Percentiles rank a stretch among this genome's conserved stretches.
Conservation (phyloP, 2,888 invertebrate species). For the Gandaritis pyraliata region DNA sequence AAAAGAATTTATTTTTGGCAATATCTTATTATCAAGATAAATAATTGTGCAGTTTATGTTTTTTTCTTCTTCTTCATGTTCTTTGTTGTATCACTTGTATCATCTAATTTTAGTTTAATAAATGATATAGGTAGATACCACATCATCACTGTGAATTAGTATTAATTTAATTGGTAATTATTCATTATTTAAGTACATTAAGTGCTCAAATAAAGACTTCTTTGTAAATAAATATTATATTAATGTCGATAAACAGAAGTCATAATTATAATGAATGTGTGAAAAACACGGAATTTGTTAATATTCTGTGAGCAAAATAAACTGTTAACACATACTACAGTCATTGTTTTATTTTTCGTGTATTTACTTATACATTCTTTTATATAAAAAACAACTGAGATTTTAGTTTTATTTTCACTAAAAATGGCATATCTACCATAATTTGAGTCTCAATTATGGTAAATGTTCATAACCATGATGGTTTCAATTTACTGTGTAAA, state of each 20-base stretch:
- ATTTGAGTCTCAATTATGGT: no score
- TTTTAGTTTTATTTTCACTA: no score
- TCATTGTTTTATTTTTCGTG: constrained; percentile 12
- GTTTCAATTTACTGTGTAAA: no score
- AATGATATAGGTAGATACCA: constrained; percentile 62
- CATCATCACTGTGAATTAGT: constrained; percentile 70
- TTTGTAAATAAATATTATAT: constrained; percentile 26
- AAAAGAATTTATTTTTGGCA: no score
- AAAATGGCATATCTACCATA: no score
- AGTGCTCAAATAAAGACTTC: constrained; percentile 24
- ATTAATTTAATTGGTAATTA: constrained; percentile 41
- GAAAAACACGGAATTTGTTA: not conserved
- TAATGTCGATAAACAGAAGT: constrained; percentile 3
- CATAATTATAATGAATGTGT: constrained; percentile 1
- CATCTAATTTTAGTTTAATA: constrained; percentile 15
- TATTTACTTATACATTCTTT: not conserved
- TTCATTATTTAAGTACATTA: constrained; percentile 11
- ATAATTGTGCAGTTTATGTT: not conserved
- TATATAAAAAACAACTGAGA: no score
- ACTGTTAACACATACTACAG: constrained; percentile 34
- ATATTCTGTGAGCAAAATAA: constrained; percentile 34
- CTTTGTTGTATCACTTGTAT: not conserved
- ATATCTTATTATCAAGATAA: no score
- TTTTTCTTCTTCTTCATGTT: not conserved
- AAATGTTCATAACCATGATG: no score